Evolutionary conservation across 2,888 invertebrate genomes (phyloP).

Genomic region (Drosophila rellima): DNA sequence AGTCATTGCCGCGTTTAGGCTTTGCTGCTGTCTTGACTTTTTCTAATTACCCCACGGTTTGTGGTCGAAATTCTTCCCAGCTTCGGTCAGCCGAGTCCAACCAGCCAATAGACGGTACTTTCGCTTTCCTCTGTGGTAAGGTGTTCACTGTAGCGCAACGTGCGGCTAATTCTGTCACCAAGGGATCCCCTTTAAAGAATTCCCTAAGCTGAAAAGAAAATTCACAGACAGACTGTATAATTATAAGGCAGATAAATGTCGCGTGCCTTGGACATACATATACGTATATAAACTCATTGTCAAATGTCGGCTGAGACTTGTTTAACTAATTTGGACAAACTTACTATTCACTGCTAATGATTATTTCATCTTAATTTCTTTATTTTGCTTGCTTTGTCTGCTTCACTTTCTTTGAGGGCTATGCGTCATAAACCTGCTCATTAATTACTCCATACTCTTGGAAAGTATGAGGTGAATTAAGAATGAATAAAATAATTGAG

Average conservation of each 20-base stretch:
- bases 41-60: constrained; percentile 81
- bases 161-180: constrained; percentile 67
- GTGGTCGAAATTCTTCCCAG: constrained; percentile 82
- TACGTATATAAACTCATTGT: constrained; percentile 45
- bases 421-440: constrained; percentile 1
- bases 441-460: neutral
- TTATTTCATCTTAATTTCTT: constrained; percentile 54
- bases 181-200: constrained; percentile 38
- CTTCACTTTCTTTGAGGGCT: constrained; percentile 17
- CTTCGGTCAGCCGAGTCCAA: constrained; percentile 74
- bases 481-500: neutral
- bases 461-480: neutral
- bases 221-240: constrained; percentile 58
- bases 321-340: constrained; percentile 36
- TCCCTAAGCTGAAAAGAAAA: constrained; percentile 58
- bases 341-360: constrained; percentile 53
- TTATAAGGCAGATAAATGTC: constrained; percentile 64
- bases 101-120: constrained; percentile 69
- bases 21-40: constrained; percentile 50
- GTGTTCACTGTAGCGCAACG: constrained; percentile 66
- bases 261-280: constrained; percentile 57
- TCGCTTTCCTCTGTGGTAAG: constrained; percentile 68
- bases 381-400: constrained; percentile 3
- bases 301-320: constrained; percentile 34
- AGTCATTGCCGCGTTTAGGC: constrained; percentile 66